Conservation (phyloP, 2,888 invertebrate species). For the Aspidiotus destructor region DNA sequence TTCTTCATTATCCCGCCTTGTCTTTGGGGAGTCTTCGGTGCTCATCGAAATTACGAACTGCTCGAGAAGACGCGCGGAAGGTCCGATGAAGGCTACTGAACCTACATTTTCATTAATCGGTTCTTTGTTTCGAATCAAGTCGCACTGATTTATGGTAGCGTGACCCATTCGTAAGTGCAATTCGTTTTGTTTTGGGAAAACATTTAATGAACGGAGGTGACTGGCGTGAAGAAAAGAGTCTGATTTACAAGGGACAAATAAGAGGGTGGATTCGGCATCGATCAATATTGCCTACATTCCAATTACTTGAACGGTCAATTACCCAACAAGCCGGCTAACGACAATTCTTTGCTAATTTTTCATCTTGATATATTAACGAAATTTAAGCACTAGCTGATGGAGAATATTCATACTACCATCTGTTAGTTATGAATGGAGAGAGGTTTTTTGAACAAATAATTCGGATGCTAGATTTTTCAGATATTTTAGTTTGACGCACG, state of each 20-base stretch:
- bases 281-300: no score
- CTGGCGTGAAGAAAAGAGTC: conserved; percentile 2
- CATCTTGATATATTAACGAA: no score
- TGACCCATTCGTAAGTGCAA: conserved; percentile 8
- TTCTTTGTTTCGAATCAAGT: neutral
- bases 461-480: no score
- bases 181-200: neutral
- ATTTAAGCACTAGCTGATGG: no score
- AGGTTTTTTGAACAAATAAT: no score
- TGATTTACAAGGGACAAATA: neutral
- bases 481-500: no score
- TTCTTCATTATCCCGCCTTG: conserved; percentile 10
- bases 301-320: no score
- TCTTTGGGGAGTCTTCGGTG: conserved; percentile 14
- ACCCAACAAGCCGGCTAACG: no score
- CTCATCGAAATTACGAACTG: neutral
- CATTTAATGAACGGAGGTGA: neutral
- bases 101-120: conserved; percentile 6
- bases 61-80: neutral
- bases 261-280: neutral
- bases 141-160: conserved; percentile 8
- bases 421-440: no score
- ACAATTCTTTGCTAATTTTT: no score
- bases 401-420: no score
- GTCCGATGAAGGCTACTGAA: neutral